Percentiles rank a stretch among this genome's conserved stretches.
phyloP scores from a whole-genome alignment of 2,797 vertebrate species.

The Muraenolepis orangiensis region DNA sequence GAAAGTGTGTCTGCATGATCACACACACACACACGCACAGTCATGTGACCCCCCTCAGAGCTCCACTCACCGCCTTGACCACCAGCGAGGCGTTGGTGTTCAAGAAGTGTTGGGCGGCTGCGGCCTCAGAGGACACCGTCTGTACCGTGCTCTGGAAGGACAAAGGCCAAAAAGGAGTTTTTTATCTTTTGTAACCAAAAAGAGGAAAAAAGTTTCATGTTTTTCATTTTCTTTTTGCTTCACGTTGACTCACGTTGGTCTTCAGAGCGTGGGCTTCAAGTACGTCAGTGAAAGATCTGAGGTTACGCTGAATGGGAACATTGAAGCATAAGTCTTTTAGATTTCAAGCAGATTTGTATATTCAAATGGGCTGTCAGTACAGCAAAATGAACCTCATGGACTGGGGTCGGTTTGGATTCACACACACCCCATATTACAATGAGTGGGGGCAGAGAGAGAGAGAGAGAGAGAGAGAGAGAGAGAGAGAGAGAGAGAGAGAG shows the following conservation, averaged over 20 bases:
- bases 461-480: background rate
- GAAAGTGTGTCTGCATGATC: background rate
- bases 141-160: constrained; percentile 54
- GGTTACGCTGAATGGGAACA: constrained; percentile 42
- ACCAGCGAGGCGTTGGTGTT: constrained; percentile 61
- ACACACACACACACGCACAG: background rate
- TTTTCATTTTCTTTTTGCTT: background rate
- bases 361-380: no score
- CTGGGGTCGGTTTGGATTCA: no score
- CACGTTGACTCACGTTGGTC: constrained; percentile 67
- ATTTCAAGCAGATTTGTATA: background rate
- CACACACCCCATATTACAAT: no score
- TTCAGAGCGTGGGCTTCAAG: constrained; percentile 44
- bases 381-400: no score
- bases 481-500: background rate
- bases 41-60: constrained; percentile 58
- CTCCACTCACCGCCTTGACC: constrained; percentile 77
- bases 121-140: constrained; percentile 50
- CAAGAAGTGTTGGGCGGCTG: constrained; percentile 68
- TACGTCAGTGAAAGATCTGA: constrained; percentile 48
- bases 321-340: constrained; percentile 17
- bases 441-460: background rate
- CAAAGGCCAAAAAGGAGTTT: background rate
- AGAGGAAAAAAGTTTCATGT: background rate
- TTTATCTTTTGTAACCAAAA: background rate